phyloP scores from a whole-genome alignment of 2,113 vertebrate genomes.

The Sylvietta virens region DNA sequence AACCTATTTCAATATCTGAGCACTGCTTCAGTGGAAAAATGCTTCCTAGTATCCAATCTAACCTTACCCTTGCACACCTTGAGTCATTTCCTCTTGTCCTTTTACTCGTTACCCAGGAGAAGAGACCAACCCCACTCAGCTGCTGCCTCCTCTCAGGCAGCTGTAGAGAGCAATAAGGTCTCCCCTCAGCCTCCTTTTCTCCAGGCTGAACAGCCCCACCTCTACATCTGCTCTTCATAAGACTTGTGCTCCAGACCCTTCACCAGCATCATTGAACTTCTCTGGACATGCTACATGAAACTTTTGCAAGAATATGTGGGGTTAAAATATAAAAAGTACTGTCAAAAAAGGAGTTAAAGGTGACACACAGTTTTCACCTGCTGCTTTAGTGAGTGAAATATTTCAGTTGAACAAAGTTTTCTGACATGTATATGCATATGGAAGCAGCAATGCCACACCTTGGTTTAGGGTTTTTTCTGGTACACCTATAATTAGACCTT shows the following conservation, averaged over 20 bases:
- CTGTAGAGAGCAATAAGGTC: not conserved
- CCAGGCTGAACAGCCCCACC: not conserved
- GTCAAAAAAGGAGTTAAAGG: not conserved
- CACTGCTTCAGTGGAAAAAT: not conserved
- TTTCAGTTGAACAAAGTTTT: not conserved
- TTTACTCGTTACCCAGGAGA: not conserved
- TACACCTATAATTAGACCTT: not conserved
- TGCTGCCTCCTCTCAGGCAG: not conserved
- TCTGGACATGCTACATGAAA: not conserved
- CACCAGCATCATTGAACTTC: not conserved
- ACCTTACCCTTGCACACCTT: not conserved
- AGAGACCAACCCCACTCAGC: fast-evolving
- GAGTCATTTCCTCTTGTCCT: not conserved
- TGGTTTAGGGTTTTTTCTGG: not conserved
- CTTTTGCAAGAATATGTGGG: not conserved
- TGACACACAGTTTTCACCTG: not conserved
- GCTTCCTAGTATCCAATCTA: not conserved
- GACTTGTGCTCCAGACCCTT: not conserved
- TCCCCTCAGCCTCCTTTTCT: not conserved
- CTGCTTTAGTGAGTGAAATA: not conserved
- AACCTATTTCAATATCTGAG: not conserved
- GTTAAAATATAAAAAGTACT: not conserved
- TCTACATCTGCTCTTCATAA: not conserved
- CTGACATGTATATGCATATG: not conserved
- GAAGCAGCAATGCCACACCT: not conserved